Percentiles rank a stretch among this genome's conserved stretches.
Conservation (phyloP, 2,888 invertebrate genomes). For the Rhingia campestris region DNA sequence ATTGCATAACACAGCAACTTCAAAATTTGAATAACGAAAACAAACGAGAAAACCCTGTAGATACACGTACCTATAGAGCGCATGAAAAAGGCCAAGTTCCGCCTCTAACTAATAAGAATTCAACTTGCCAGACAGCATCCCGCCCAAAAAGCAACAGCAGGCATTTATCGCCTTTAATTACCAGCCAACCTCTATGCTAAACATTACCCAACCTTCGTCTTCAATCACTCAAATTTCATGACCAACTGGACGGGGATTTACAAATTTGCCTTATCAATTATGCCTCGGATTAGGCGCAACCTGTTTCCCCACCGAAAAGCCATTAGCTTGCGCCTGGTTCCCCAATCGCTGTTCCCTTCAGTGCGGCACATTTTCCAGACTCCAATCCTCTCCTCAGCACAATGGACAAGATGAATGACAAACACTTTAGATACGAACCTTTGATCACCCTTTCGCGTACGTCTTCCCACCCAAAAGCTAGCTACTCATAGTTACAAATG, state of each 20-base stretch:
- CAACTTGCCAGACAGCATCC: slow-evolving; percentile 6
- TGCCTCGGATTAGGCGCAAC: slow-evolving; percentile 42
- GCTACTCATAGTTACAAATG: neutral
- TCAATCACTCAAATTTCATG: slow-evolving; percentile 27
- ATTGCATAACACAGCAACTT: neutral
- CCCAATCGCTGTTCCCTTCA: neutral
- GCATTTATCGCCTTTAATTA: slow-evolving; percentile 28
- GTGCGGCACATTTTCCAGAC: slow-evolving; percentile 1
- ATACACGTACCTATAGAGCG: too few species aligned
- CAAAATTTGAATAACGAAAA: neutral
- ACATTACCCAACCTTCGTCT: neutral
- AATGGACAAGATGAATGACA: slow-evolving; percentile 59
- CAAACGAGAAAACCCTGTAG: neutral
- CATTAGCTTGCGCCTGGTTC: slow-evolving; percentile 19
- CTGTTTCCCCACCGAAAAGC: slow-evolving; percentile 32
- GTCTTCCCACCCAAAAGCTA: slow-evolving; percentile 9
- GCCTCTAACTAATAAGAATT: neutral
- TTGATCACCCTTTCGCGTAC: slow-evolving; percentile 45
- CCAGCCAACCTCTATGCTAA: slow-evolving; percentile 3
- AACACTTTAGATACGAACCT: slow-evolving; percentile 53
- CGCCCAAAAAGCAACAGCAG: slow-evolving; percentile 7
- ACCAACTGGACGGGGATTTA: slow-evolving; percentile 22
- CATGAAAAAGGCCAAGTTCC: too few species aligned
- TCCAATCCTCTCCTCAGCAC: neutral
- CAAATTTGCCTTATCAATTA: slow-evolving; percentile 35